Conservation (phyloP, 2,113 vertebrate species). For the Sceloporus undulatus region DNA sequence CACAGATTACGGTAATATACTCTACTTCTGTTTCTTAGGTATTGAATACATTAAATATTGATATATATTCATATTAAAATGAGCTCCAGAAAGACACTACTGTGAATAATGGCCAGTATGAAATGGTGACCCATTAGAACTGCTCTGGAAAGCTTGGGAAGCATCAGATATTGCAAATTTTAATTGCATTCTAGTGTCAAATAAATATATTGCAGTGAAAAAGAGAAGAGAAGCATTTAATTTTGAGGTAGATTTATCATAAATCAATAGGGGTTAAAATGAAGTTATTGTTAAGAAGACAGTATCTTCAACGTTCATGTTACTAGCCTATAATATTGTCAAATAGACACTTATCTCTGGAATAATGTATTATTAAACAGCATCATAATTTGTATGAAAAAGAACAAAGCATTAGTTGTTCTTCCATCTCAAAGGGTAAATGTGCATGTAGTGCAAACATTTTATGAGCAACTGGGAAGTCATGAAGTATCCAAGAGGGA, state of each 20-base stretch:
- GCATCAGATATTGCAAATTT: background rate
- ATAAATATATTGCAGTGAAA: slow-evolving; percentile 32
- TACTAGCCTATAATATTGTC: slow-evolving; percentile 16
- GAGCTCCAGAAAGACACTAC: background rate
- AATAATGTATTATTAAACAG: slow-evolving; percentile 34
- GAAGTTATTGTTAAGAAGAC: slow-evolving; percentile 40
- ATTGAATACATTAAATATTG: background rate
- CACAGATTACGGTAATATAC: background rate
- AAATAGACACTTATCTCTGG: slow-evolving; percentile 18
- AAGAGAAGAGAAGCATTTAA: background rate
- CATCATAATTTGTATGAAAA: slow-evolving; percentile 27
- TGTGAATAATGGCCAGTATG: slow-evolving; percentile 17
- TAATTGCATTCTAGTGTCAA: slow-evolving; percentile 8
- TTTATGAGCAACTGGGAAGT: slow-evolving; percentile 17
- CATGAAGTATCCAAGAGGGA: slow-evolving; percentile 18
- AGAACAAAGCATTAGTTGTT: slow-evolving; percentile 24
- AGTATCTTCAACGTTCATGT: slow-evolving; percentile 11
- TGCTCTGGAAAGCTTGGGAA: background rate
- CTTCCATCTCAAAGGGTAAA: slow-evolving; percentile 27
- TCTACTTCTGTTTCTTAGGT: background rate
- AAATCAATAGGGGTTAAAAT: slow-evolving; percentile 22
- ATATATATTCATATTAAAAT: background rate
- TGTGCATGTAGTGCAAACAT: background rate
- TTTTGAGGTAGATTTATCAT: background rate
- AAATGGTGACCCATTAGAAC: slow-evolving; percentile 21